Evolutionary conservation across 1,140 invertebrate genomes (phyloP), one percentile per base, ranked within the genome.

Genomic region (Dreissena polymorpha): DNA sequence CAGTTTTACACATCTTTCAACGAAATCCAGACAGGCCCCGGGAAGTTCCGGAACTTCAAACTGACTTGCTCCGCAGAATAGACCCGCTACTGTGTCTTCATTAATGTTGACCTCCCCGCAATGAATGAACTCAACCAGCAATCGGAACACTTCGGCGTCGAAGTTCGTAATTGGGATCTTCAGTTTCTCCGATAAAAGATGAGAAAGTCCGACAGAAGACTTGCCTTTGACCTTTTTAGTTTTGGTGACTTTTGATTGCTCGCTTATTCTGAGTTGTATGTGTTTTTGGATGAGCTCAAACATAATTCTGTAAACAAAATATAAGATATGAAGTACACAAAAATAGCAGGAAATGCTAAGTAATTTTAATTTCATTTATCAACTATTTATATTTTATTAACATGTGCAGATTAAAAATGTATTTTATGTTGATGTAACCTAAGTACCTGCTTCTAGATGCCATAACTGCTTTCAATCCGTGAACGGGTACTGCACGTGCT

Each of bases 381-480:
- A n/a, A 39, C 8, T 39, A 5, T 39, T 39, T 39, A 39, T 39
- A 39, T 39, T 39, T 39, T 39, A 39, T 39, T 5, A 2, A 39
- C 39, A 8, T 39, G 39, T 39, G 39, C 8, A 39, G 8, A 39
- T 39, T 39, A 70, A 39, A 72, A 5, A 39, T 39, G n/a, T n/a
- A 39, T 39, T 23, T 16, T 10, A 51, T 39, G 2, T 49, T 55
- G 68, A 57, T 50, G 23, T 55, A n/a, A 49, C 63, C 55, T 57
- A 25, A 91, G 88, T 88, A 97, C 96, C 96, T 95, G 94, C 97
- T 97, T 84, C 97, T 94, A 3, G 97, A 96, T 16, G 97, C 97
- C 8, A 98, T 93, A 10, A 98, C 96, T 0, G 97, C 97, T 93
- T 98, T 98, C 0, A 99, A 97, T 68, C 97, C 98, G 90, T 97